Percentiles rank a stretch among this genome's conserved stretches.
These are phyloP conservation scores for Dryocosmus kuriphilus DNA, from an alignment of 2,888 invertebrate species.

Conservation along the genomic window DNA sequence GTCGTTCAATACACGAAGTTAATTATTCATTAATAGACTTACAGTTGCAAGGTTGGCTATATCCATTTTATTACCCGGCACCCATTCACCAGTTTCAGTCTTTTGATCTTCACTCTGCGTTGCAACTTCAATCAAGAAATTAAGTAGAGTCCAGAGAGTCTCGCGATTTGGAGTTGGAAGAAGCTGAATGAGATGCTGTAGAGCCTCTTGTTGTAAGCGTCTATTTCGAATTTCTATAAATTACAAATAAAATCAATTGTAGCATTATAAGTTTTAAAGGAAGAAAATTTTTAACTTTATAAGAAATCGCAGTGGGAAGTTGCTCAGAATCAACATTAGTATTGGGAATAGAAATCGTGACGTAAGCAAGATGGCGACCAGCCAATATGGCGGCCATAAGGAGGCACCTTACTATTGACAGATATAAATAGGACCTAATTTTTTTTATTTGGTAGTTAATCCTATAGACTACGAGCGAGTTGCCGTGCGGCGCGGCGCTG, in stretches of 20 bases:
- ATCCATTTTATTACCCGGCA: conserved; percentile 95
- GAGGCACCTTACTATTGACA: too few relatives aligned
- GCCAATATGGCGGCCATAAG: too few relatives aligned
- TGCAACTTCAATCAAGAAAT: conserved; percentile 89
- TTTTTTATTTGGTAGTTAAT: too few relatives aligned
- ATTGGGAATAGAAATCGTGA: too few relatives aligned
- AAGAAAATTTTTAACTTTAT: conserved; percentile 21
- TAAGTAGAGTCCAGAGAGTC: conserved; percentile 90
- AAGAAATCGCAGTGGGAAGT: background rate
- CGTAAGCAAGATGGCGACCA: too few relatives aligned
- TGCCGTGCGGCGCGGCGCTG: too few relatives aligned
- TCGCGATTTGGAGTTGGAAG: conserved; percentile 93
- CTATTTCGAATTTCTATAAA: conserved; percentile 88
- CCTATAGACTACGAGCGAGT: too few relatives aligned
- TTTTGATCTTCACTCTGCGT: conserved; percentile 84
- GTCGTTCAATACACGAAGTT: too few relatives aligned
- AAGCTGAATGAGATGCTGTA: conserved; percentile 90
- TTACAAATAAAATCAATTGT: conserved; percentile 32
- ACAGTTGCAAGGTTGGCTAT: conserved; percentile 92
- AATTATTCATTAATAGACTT: conserved; percentile 54
- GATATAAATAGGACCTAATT: too few relatives aligned
- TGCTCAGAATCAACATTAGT: too few relatives aligned
- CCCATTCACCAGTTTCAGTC: conserved; percentile 80
- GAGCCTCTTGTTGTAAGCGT: conserved; percentile 88
- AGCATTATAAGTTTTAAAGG: background rate